phyloP scores from a whole-genome alignment of 2,888 invertebrate genomes.

The Hymenopus coronatus region DNA sequence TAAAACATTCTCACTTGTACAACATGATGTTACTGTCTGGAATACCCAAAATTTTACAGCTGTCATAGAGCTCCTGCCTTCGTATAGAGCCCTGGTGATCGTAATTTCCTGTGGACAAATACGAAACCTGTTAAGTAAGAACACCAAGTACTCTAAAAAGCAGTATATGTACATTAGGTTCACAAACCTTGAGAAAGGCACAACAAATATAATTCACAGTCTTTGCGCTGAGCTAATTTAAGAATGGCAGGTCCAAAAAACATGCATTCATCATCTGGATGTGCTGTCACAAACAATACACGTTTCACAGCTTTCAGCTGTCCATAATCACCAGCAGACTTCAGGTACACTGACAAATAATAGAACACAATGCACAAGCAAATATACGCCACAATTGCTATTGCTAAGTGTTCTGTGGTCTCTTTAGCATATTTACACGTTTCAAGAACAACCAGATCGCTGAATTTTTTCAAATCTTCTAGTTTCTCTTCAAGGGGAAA shows the following conservation, averaged over 20 bases:
- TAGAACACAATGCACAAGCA: slow-evolving; percentile 53
- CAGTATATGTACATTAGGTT: not conserved
- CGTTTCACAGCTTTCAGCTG: slow-evolving; percentile 56
- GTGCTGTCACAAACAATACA: slow-evolving; percentile 83
- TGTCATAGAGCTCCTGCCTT: slow-evolving; percentile 76
- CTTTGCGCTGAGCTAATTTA: slow-evolving; percentile 59
- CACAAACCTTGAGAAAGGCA: slow-evolving; percentile 77
- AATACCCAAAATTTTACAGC: slow-evolving; percentile 78
- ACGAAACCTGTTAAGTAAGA: slow-evolving; percentile 25
- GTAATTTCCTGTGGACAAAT: slow-evolving; percentile 57
- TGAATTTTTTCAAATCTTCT: slow-evolving; percentile 23
- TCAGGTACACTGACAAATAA: slow-evolving; percentile 45
- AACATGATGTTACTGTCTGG: slow-evolving; percentile 70
- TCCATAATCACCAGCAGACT: slow-evolving; percentile 44
- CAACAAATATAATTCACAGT: slow-evolving; percentile 71
- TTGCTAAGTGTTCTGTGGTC: slow-evolving; percentile 56
- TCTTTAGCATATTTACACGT: slow-evolving; percentile 48
- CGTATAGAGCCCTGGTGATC: slow-evolving; percentile 63
- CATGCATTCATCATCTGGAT: slow-evolving; percentile 99
- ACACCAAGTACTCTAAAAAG: not conserved
- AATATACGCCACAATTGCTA: slow-evolving; percentile 53
- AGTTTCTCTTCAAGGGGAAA: slow-evolving; percentile 17
- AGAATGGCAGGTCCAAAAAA: slow-evolving; percentile 93
- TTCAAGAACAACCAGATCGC: slow-evolving; percentile 31
- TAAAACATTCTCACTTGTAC: slow-evolving; percentile 46